Base-by-base conservation (phyloP, 2,888 invertebrate genomes). In the Orchesella flavescens region DNA sequence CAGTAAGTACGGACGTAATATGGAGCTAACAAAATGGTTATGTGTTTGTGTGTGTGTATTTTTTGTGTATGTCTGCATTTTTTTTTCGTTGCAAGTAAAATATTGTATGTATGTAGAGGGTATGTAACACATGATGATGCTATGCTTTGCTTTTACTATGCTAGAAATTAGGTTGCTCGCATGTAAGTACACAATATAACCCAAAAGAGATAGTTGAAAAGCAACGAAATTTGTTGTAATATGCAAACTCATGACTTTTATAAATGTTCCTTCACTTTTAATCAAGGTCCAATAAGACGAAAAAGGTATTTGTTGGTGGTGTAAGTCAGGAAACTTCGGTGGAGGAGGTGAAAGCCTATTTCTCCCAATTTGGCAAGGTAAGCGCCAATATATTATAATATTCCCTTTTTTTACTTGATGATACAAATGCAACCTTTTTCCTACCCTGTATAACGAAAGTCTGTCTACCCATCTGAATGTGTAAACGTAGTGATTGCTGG, bases 291-390 rank as follows among this genome's bases (percentile, higher is more conserved):
- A 95, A 95, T 90, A 95, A 95, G 89, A 96, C 95, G 88, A 96
- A 96, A 91, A 96, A 96, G 92, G 96, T 96, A 88, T 96, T 96
- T 91, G 96, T 96, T 24, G 96, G 96, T 76, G 96, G 96, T 80
- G 96, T 96, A 84, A 96, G 96, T 80, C 96, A 96, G 90, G 96
- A 96, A 91, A 96, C 96, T 1, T 95, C 95, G 44, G 95, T 95
- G 75, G 96, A 96, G 80, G 96, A 96, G 91, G 96, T 96, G 7
- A 95, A 96, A 90, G 94, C 95, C 53, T 96, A 96, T 91, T 96
- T 96, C 92, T 94, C 94, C 87, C 96, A 96, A 91, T 96, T 96
- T 90, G 96, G 96, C 21, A 94, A 94, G 89, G 34, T 34, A 34
- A 34, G 34, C 34, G 34, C 15, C 53, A n/a, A n/a, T 17, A 15